Evolutionary conservation across 1,140 invertebrate genomes (phyloP).

Genomic region (Macrocentrus cingulum): DNA sequence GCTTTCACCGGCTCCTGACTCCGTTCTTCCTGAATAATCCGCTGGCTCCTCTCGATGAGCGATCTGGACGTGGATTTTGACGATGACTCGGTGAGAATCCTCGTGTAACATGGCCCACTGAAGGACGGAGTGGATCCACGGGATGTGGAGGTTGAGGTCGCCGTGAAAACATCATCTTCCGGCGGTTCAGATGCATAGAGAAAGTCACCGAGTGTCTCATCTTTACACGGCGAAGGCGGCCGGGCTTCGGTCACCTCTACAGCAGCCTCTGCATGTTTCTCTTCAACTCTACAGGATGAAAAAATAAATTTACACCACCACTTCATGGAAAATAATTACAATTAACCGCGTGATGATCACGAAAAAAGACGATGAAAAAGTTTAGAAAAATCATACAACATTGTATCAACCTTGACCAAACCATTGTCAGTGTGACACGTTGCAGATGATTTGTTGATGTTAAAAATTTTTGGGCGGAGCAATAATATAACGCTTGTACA

Average conservation of each 20-base stretch:
- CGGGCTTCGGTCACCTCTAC: not conserved
- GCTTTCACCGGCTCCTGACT: conserved; percentile 21
- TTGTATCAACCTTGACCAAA: conserved; percentile 13
- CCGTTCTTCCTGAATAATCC: not conserved
- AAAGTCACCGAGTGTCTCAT: conserved; percentile 46
- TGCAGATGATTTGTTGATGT: not conserved
- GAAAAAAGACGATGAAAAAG: too few species aligned
- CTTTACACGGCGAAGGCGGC: conserved; percentile 6
- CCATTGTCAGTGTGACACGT: not conserved
- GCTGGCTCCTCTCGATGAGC: not conserved
- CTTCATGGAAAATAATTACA: not conserved
- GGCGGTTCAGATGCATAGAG: conserved; percentile 45
- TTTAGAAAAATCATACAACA: too few species aligned
- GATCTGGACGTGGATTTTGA: conserved; percentile 2
- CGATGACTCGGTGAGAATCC: not conserved
- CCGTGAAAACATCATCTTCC: conserved; percentile 29
- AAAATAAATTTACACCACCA: conserved; percentile 2
- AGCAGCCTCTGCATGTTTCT: conserved; percentile 29
- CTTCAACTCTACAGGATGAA: conserved; percentile 34
- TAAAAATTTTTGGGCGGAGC: too few species aligned
- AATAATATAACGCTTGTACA: too few species aligned
- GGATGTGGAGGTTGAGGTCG: conserved; percentile 7
- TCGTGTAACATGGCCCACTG: conserved; percentile 14
- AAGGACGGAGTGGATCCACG: conserved; percentile 9
- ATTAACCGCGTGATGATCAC: too few species aligned